Evolutionary conservation across 2,797 vertebrate species (phyloP).

Genomic region (Acrossocheilus fasciatus): DNA sequence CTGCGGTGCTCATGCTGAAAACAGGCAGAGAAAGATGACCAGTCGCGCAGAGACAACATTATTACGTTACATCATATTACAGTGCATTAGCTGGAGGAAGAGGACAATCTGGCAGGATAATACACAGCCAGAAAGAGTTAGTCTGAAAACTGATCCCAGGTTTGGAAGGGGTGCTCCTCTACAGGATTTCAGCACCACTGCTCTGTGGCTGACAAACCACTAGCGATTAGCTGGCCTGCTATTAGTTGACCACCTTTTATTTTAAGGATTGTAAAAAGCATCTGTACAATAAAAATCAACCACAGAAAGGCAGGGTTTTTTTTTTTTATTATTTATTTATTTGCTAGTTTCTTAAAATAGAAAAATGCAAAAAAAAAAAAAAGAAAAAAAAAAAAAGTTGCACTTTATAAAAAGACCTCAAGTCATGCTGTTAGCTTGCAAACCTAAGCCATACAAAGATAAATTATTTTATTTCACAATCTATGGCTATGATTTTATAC

Average conservation of each 20-base stretch:
- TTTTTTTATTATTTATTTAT: too few species aligned
- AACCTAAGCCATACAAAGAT: background rate
- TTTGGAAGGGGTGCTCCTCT: slow-evolving; percentile 24
- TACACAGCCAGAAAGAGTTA: slow-evolving; percentile 51
- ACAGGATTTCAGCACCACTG: background rate
- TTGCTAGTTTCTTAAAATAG: background rate
- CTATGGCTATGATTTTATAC: background rate
- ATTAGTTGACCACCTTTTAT: slow-evolving; percentile 59
- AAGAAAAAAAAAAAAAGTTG: background rate
- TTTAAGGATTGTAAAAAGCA: slow-evolving; percentile 24
- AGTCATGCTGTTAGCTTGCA: slow-evolving; percentile 3
- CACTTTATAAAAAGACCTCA: background rate
- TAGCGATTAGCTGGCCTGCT: slow-evolving; percentile 42
- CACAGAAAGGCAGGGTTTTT: background rate
- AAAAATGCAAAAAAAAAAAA: background rate
- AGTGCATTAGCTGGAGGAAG: slow-evolving; percentile 58
- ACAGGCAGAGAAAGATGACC: slow-evolving; percentile 69
- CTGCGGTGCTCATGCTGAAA: slow-evolving; percentile 64
- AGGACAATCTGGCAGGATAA: slow-evolving; percentile 51
- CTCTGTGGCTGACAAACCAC: slow-evolving; percentile 50
- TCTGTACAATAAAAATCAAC: background rate
- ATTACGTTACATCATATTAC: slow-evolving; percentile 71
- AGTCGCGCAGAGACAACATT: slow-evolving; percentile 72
- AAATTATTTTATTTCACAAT: too few species aligned
- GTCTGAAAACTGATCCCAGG: slow-evolving; percentile 44